phyloP scores from a whole-genome alignment of 2,888 invertebrate genomes.

The Epiblema foenella region DNA sequence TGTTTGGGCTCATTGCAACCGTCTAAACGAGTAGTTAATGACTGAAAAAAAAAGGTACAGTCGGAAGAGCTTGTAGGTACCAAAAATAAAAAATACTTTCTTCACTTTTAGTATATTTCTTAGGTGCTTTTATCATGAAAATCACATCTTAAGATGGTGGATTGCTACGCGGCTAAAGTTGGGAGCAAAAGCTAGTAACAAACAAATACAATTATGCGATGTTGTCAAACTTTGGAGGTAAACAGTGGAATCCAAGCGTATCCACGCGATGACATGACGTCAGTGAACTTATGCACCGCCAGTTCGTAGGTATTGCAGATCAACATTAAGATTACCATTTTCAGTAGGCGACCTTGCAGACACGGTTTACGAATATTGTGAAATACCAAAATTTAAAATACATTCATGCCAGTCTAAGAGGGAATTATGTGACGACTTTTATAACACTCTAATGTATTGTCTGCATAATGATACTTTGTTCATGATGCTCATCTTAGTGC shows the following conservation, averaged over 20 bases:
- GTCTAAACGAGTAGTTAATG: no score
- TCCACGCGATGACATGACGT: constrained; percentile 60
- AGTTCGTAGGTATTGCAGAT: constrained; percentile 52
- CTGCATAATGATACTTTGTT: constrained; percentile 6
- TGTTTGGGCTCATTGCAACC: no score
- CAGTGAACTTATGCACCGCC: constrained; percentile 61
- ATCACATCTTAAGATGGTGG: no score
- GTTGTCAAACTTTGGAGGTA: constrained; percentile 27
- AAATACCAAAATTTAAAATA: constrained; percentile 70
- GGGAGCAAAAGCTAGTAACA: no score
- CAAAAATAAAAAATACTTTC: no score
- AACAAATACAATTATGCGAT: constrained; percentile 14
- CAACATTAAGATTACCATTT: constrained; percentile 82
- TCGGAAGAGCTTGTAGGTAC: no score
- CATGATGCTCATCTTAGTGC: constrained; percentile 46
- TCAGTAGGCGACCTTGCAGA: constrained; percentile 77
- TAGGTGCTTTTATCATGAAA: no score
- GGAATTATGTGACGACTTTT: constrained; percentile 18
- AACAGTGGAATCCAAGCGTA: constrained; percentile 38
- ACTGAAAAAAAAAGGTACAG: no score
- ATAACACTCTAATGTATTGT: constrained; percentile 19
- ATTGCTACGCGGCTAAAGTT: no score
- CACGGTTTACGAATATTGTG: constrained; percentile 76
- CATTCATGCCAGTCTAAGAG: constrained; percentile 8
- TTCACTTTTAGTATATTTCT: no score